Evolutionary conservation across 1,140 invertebrate genomes (phyloP).

Genomic region (Conus betulinus): DNA sequence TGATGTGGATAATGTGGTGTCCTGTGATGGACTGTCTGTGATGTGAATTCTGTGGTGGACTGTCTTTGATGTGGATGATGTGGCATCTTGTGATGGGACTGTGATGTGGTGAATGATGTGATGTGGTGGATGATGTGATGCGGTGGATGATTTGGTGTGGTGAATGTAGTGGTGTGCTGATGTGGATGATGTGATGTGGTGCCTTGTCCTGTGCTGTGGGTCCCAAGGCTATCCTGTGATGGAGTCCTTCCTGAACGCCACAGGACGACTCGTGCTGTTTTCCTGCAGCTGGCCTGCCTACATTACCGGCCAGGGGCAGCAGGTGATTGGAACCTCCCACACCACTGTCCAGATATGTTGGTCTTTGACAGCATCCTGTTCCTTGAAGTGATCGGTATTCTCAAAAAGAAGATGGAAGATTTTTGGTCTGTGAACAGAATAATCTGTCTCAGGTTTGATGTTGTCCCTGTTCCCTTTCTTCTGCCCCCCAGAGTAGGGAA

Average conservation of each 20-base stretch:
- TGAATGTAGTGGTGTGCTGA: neutral
- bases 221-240: conserved; percentile 89
- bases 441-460: neutral
- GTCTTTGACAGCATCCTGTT: neutral
- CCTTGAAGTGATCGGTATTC: neutral
- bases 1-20: no score
- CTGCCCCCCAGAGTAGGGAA: no score
- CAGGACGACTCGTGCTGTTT: conserved; percentile 94
- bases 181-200: neutral
- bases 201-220: neutral
- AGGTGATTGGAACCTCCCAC: neutral
- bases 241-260: conserved; percentile 88
- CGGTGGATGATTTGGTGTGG: neutral
- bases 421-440: neutral
- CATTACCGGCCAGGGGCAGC: neutral
- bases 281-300: conserved; percentile 79
- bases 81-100: no score
- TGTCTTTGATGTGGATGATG: no score
- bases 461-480: no score
- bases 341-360: neutral
- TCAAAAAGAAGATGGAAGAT: neutral
- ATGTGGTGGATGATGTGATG: neutral
- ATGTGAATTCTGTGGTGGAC: no score
- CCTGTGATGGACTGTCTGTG: no score
- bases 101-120: no score